Evolutionary conservation across 2,797 vertebrate species (phyloP).

Genomic region (Gymnothorax javanicus): DNA sequence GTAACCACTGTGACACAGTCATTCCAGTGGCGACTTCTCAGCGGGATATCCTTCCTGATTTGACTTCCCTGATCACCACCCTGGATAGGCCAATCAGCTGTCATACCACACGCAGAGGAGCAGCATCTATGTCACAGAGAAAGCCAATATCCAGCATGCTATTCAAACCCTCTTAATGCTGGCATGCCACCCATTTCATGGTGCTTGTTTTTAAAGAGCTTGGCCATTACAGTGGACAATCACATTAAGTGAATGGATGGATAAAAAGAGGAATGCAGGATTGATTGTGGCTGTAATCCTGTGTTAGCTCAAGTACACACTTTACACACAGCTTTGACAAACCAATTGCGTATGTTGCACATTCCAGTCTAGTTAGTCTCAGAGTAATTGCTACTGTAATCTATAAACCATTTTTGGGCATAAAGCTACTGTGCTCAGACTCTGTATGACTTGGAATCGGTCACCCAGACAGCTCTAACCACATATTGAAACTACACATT

Average conservation of each 20-base stretch:
- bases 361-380: too few relatives aligned
- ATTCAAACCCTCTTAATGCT: conserved; percentile 16
- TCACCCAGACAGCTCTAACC: neutral
- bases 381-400: neutral
- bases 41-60: neutral
- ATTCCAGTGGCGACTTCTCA: neutral
- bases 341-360: neutral
- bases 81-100: conserved; percentile 22
- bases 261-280: neutral
- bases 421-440: neutral
- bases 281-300: neutral
- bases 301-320: neutral
- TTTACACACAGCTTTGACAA: neutral
- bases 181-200: neutral
- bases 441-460: neutral
- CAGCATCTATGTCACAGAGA: conserved; percentile 15
- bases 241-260: neutral
- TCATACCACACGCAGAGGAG: neutral
- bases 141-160: neutral
- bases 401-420: neutral
- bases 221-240: neutral
- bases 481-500: neutral
- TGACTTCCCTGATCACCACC: neutral
- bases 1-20: neutral
- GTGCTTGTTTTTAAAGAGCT: neutral